Evolutionary conservation across 2,797 vertebrate genomes (phyloP), one percentile per base, ranked within the genome.

Genomic region (Mycteria americana): DNA sequence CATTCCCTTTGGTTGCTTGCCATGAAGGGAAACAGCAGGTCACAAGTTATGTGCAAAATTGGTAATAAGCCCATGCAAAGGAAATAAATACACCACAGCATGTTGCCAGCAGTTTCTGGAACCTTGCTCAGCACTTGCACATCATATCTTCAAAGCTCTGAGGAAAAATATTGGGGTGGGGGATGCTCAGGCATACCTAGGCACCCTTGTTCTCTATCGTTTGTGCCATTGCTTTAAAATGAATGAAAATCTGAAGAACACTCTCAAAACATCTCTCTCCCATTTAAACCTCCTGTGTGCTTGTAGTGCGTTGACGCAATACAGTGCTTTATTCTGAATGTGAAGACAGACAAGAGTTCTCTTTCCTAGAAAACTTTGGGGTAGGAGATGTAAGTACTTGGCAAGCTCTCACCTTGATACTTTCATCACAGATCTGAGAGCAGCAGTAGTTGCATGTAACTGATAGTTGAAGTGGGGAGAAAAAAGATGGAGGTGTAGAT

Each of bases 21-120:
- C 89, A 53, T 51, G 65, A 78, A 86, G 50, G 35, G 54, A 92
- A 95, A 56, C 85, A 90, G 74, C 57, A 80, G 85, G 88, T 94
- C 89, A 90, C 88, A 96, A 93, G 70, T 79, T 86, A 88, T 2
- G 28, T 56, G 59, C 46, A 88, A 93, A 95, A 76, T 14, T 59
- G 39, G 48, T 94, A 76, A 90, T 73, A 88, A 95, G 25, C 59
- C 54, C 43, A 69, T 18, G 39, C 59, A 87, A 93, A 95, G 63
- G 73, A 94, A 83, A 91, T 77, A 89, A 92, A 88, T 75, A 43
- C 50, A 69, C 33, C 6, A 0, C 18, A 81, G 62, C 39, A 51
- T 53, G 67, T 48, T 79, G 73, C 65, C 60, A 92, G 65, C 62
- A 84, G 27, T 85, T 86, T 88, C 89, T 95, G 67, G 35, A 92